Evolutionary conservation across 1,140 invertebrate genomes (phyloP).

Genomic region (Contarinia nasturtii): DNA sequence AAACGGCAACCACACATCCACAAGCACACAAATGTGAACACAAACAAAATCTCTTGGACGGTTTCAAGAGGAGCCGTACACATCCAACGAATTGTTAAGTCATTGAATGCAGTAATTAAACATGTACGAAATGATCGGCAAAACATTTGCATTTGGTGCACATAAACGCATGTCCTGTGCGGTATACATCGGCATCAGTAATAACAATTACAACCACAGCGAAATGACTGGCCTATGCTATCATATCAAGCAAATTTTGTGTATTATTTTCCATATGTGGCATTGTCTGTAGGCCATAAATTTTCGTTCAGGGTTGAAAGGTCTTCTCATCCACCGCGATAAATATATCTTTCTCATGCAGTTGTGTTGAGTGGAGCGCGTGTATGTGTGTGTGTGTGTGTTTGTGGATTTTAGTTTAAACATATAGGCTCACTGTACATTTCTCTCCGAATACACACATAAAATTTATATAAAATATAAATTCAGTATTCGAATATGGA

Average conservation of each 20-base stretch:
- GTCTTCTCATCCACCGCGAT: background rate
- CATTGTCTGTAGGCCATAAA: background rate
- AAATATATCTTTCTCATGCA: background rate
- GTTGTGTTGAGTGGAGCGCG: background rate
- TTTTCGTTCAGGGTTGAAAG: constrained; percentile 2
- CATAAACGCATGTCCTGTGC: background rate
- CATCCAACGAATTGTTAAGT: too few species aligned
- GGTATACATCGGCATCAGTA: background rate
- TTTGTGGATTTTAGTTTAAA: too few species aligned
- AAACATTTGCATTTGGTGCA: background rate
- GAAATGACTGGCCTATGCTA: too few species aligned
- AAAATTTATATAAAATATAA: too few species aligned
- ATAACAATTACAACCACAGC: background rate
- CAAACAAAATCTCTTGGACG: too few species aligned
- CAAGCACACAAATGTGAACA: too few species aligned
- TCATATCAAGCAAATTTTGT: background rate
- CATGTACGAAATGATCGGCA: background rate
- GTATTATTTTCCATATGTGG: background rate
- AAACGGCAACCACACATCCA: background rate
- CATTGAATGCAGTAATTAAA: too few species aligned
- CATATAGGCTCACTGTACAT: too few species aligned
- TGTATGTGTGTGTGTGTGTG: too few species aligned
- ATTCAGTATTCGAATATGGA: too few species aligned
- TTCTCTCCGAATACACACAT: too few species aligned
- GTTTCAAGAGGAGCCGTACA: too few species aligned